Conservation (phyloP, 2,888 invertebrate genomes). For the Neria commutata region DNA sequence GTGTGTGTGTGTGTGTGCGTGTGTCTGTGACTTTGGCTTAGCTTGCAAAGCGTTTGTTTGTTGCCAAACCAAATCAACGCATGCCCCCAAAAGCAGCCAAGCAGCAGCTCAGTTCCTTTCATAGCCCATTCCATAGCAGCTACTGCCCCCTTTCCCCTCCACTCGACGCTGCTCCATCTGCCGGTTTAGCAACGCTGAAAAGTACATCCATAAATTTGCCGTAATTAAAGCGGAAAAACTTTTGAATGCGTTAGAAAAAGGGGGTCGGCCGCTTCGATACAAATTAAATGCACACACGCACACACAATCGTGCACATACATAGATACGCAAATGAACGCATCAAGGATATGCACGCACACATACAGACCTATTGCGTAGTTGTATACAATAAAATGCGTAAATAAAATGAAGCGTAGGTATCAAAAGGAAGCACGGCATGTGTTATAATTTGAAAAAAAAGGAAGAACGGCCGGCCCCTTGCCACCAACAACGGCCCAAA, state of each 20-base stretch:
- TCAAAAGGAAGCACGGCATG: conserved; percentile 14
- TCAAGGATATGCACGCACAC: conserved; percentile 14
- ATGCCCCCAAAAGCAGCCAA: not conserved
- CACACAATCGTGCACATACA: not conserved
- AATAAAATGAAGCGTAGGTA: not conserved
- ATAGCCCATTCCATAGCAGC: no score
- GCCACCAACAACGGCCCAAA: not conserved
- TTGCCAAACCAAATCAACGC: no score
- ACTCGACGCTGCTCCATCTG: not conserved
- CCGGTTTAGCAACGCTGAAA: not conserved
- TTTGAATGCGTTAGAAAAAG: conserved; percentile 13
- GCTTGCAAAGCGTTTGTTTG: no score
- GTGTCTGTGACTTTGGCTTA: not conserved
- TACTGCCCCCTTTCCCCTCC: no score
- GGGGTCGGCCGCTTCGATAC: conserved; percentile 15
- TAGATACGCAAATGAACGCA: conserved; percentile 22
- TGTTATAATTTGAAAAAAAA: conserved; percentile 16
- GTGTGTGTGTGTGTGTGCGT: no score
- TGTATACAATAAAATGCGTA: conserved; percentile 12
- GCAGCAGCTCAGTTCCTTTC: no score
- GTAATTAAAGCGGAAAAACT: conserved; percentile 5
- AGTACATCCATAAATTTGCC: conserved; percentile 9
- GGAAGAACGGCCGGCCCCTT: not conserved
- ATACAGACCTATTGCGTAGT: not conserved
- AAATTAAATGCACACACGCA: conserved; percentile 8